These are phyloP conservation scores for Gymnothorax javanicus DNA, from an alignment of 2,797 vertebrate species.

Conservation along the genomic window DNA sequence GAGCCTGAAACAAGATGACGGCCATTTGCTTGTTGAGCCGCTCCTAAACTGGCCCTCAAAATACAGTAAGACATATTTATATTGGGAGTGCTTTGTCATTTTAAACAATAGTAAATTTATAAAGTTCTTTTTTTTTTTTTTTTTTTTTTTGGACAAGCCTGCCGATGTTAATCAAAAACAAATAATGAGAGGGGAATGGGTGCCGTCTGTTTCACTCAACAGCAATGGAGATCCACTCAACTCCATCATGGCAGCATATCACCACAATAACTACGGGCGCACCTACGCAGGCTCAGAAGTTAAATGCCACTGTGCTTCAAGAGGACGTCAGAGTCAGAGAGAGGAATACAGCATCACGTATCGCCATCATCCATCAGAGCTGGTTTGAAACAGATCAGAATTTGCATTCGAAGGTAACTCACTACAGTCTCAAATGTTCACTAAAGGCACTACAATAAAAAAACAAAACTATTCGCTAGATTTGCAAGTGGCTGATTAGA, in stretches of 20 bases:
- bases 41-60: not conserved
- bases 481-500: not conserved
- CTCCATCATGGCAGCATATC: not conserved
- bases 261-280: not conserved
- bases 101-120: not conserved
- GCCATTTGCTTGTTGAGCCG: not conserved
- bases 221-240: not conserved
- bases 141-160: not conserved
- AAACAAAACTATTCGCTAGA: not conserved
- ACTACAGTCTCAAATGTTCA: not conserved
- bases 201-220: not conserved
- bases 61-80: not conserved
- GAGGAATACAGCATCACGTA: not conserved
- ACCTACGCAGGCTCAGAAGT: not conserved
- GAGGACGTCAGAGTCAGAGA: constrained; percentile 1
- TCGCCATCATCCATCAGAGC: not conserved
- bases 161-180: not conserved
- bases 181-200: not conserved
- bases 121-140: not conserved
- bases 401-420: not conserved
- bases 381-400: constrained; percentile 5
- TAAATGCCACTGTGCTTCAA: not conserved
- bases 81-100: not conserved
- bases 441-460: not conserved
- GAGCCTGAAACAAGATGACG: not conserved